Evolutionary conservation across 2,888 invertebrate species (phyloP).

Genomic region (Lissocephala sabroskyi): DNA sequence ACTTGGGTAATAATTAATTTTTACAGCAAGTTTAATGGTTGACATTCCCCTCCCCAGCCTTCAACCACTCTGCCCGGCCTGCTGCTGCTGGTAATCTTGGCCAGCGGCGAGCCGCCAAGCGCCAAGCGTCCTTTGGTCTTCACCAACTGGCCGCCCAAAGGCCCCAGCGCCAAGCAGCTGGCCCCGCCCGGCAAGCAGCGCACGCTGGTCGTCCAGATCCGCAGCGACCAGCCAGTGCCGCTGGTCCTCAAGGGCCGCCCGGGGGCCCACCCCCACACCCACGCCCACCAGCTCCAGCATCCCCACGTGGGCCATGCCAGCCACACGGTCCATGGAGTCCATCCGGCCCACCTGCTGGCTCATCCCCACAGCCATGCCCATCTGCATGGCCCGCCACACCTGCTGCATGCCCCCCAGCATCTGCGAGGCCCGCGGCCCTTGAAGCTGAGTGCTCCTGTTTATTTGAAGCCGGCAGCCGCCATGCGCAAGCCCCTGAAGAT

Average conservation of each 20-base stretch:
- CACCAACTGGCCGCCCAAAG: slow-evolving; percentile 61
- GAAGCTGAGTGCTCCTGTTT: slow-evolving; percentile 42
- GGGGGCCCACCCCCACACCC: slow-evolving; percentile 27
- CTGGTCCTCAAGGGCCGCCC: slow-evolving; percentile 66
- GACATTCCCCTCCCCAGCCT: slow-evolving; percentile 17
- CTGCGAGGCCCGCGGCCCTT: slow-evolving; percentile 38
- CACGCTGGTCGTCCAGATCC: slow-evolving; percentile 70
- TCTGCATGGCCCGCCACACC: slow-evolving; percentile 19
- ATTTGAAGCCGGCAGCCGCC: slow-evolving; percentile 36
- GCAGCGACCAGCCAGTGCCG: slow-evolving; percentile 69
- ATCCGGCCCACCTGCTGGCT: slow-evolving; percentile 17
- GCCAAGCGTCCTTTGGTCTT: slow-evolving; percentile 56
- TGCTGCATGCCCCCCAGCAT: slow-evolving; percentile 27
- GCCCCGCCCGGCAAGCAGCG: slow-evolving; percentile 51
- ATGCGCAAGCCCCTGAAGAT: slow-evolving; percentile 68
- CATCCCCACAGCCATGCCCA: slow-evolving; percentile 31
- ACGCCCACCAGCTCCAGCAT: slow-evolving; percentile 18
- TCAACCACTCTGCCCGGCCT: slow-evolving; percentile 23
- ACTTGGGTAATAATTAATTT: no score
- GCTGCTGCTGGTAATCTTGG: slow-evolving; percentile 40
- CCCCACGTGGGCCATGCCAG: not conserved
- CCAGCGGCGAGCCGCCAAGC: slow-evolving; percentile 49
- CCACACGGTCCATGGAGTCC: no score
- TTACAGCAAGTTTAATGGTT: not conserved
- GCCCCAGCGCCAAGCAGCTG: slow-evolving; percentile 54